Base-by-base conservation (phyloP, 2,888 invertebrate species). In the Spilarctia lutea region DNA sequence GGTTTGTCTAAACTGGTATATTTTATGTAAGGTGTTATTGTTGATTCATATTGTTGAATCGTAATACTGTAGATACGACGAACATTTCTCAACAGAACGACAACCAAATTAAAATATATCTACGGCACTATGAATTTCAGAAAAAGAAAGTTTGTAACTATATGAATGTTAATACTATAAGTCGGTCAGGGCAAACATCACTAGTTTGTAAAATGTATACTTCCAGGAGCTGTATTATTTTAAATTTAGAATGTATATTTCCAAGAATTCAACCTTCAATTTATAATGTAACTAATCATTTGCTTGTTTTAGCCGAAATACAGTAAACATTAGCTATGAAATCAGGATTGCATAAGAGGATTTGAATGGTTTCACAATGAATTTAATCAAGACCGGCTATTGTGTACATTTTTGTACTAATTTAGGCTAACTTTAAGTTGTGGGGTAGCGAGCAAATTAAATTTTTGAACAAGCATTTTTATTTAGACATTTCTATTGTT, bases 1-100 rank as follows among this genome's bases (percentile, higher is more conserved):
- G 56, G n/a, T 69, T 78, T 84, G 82, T 84, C 75, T 80, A 82
- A 77, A 67, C 76, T 60, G 65, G 80, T 74, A 72, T 60, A 27
- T 75, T 71, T 24, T 63, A n/a, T 65, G 48, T 33, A 45, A 30
- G 30, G 3, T 13, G 30, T 65, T 24, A 42, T 45, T 65, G 45
- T 35, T n/a, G 20, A 68, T 45, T 18, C 67, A 67, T 20, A 27
- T 45, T 45, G 27, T 68, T 68, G 13, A 48, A 13, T n/a, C n/a
- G n/a, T n/a, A n/a, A n/a, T n/a, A 63, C 16, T 2, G 7, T 3
- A 0, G 18, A 52, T 24, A 52, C 24, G 8, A 52, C 24, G 2
- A 52, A 52, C 10, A 52, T 52, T 24, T 52, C 7, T 10, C 24
- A 2, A 24, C 8, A 52, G 3, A 8, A 8, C 24, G 6, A 52